Base-by-base conservation (phyloP, 2,113 vertebrate genomes). In the Orthonyx spaldingii region DNA sequence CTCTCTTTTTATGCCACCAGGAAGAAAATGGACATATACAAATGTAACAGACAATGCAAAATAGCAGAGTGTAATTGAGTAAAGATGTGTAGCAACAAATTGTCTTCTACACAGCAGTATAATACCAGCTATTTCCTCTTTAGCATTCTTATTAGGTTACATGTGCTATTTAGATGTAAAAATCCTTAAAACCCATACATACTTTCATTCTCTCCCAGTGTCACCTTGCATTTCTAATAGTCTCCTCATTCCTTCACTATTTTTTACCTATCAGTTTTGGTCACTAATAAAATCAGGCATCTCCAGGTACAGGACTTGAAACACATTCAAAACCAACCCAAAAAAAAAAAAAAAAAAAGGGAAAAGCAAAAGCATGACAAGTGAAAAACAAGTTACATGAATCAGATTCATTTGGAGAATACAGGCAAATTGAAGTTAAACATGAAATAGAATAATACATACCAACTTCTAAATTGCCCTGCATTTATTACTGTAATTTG, bases 401-500 rank as follows among this genome's bases (percentile, higher is more conserved):
- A 94, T 94, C 75, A 69, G 60, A 82, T 96, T 93, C 49, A 96
- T 85, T 95, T 94, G 42, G 68, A 93, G 21, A 89, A 96, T 57
- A 94, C 22, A 94, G 63, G 52, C 7, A 87, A 84, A 70, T 57
- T 20, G 15, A 94, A 95, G 47, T 77, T 86, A 90, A 90, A 78
- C 61, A 84, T 27, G 78, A 81, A 87, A 80, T 0, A 91, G 74
- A 95, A 82, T 80, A 84, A 95, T 28, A 82, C 11, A 84, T 27
- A 91, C 23, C 79, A 59, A 78, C 23, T 83, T 74, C 42, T 87
- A 93, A 95, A 88, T 37, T 94, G 89, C 64, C 20, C 53, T 78
- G 33, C 55, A 87, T 89, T 97, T 92, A 94, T 96, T 92, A 90
- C 28, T 97, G 47, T 93, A 79, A 91, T 94, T 84, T 60, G n/a